Conservation (phyloP, 2,888 invertebrate genomes). For the Ichneumon xanthorius region DNA sequence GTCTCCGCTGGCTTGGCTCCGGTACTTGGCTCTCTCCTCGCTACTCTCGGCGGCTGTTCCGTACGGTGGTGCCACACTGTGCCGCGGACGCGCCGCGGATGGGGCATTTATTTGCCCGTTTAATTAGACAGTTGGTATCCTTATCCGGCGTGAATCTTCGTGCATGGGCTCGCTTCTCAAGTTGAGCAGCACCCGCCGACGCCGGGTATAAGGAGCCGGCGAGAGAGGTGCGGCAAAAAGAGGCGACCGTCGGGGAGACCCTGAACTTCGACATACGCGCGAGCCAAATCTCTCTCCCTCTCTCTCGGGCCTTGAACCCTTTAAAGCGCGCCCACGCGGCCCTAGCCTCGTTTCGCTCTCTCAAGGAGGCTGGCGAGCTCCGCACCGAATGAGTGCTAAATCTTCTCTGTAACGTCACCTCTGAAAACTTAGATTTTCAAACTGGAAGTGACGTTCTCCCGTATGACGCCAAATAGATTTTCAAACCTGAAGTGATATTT, state of each 20-base stretch:
- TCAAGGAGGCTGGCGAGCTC: not conserved
- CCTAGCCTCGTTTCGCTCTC: conserved; percentile 15
- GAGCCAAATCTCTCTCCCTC: conserved; percentile 55
- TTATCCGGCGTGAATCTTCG: conserved; percentile 72
- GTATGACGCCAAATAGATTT: too few species aligned
- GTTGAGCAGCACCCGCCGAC: conserved; percentile 68
- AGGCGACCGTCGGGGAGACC: conserved; percentile 40
- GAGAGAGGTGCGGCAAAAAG: conserved; percentile 34
- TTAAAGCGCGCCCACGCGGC: conserved; percentile 50
- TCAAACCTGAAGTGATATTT: too few species aligned
- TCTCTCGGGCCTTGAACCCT: conserved; percentile 60
- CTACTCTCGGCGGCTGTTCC: conserved; percentile 61
- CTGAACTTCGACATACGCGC: conserved; percentile 66
- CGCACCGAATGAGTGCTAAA: too few species aligned
- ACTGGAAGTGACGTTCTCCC: too few species aligned
- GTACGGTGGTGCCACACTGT: conserved; percentile 62
- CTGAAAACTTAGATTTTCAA: too few species aligned
- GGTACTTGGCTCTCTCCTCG: not conserved
- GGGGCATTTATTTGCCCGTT: conserved; percentile 75
- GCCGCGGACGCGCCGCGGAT: conserved; percentile 65
- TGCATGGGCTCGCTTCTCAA: conserved; percentile 72
- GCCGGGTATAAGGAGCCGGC: conserved; percentile 22
- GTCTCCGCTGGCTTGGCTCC: conserved; percentile 48
- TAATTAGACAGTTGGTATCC: conserved; percentile 75
- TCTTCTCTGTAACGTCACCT: too few species aligned